Conservation (phyloP, 2,113 vertebrate species). For the Equus quagga region DNA sequence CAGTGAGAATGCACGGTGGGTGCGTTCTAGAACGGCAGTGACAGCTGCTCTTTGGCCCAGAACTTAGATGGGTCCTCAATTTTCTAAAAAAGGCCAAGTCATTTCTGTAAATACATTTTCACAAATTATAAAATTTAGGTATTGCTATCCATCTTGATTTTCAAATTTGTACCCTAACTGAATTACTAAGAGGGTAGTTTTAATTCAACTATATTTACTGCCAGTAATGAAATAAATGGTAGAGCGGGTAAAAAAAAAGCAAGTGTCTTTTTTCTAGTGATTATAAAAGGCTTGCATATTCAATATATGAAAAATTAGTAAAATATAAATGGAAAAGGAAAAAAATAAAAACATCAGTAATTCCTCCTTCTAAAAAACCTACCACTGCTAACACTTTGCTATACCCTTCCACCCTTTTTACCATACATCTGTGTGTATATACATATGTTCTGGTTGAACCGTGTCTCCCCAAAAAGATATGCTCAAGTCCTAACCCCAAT, state of each 20-base stretch:
- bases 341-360: neutral
- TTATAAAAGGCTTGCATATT: neutral
- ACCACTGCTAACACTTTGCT: neutral
- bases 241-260: neutral
- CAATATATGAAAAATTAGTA: neutral
- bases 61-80: neutral
- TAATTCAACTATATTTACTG: conserved; percentile 12
- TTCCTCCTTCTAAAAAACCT: neutral
- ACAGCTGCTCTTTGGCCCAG: neutral
- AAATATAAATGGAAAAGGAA: conserved; percentile 39
- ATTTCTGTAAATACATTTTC: neutral
- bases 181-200: neutral
- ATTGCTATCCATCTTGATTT: neutral
- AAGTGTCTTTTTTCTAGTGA: neutral
- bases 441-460: neutral
- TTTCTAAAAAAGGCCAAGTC: conserved; percentile 11
- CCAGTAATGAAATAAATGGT: neutral
- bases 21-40: neutral
- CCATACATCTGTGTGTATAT: neutral
- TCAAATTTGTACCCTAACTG: neutral
- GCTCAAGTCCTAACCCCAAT: neutral
- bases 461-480: neutral
- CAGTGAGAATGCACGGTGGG: neutral
- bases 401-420: neutral
- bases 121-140: neutral